These are phyloP conservation scores for Hedychridium roseum DNA, from an alignment of 2,888 invertebrate species.

Conservation along the genomic window DNA sequence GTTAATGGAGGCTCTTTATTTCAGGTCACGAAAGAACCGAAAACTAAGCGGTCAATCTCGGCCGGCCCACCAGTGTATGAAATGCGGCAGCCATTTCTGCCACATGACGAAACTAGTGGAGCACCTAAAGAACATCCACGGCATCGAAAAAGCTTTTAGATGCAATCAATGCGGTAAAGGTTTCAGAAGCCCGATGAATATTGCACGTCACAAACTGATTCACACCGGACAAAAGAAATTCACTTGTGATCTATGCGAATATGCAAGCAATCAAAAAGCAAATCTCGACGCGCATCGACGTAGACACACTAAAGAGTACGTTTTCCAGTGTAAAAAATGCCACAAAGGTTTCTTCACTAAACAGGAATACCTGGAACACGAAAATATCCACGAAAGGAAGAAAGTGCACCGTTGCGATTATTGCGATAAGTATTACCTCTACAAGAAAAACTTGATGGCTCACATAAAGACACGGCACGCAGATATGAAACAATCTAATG, in stretches of 20 bases:
- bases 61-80: constrained; percentile 47
- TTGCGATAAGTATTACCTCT: constrained; percentile 48
- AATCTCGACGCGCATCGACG: constrained; percentile 50
- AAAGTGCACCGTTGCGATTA: constrained; percentile 46
- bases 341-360: constrained; percentile 47
- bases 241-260: constrained; percentile 50
- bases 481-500: background rate
- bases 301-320: constrained; percentile 48
- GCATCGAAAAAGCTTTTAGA: constrained; percentile 50
- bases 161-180: constrained; percentile 52
- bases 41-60: constrained; percentile 33
- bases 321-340: constrained; percentile 47
- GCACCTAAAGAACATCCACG: constrained; percentile 55
- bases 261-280: constrained; percentile 50
- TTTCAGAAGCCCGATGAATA: constrained; percentile 50
- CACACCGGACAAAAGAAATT: constrained; percentile 48
- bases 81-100: constrained; percentile 50
- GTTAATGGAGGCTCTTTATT: no score
- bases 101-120: constrained; percentile 56
- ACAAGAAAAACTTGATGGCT: constrained; percentile 51
- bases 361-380: constrained; percentile 50
- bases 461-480: constrained; percentile 46
- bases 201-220: constrained; percentile 52
- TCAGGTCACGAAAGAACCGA: constrained; percentile 37
- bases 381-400: constrained; percentile 44